phyloP scores from a whole-genome alignment of 2,113 vertebrate species.

The Tachycineta bicolor region DNA sequence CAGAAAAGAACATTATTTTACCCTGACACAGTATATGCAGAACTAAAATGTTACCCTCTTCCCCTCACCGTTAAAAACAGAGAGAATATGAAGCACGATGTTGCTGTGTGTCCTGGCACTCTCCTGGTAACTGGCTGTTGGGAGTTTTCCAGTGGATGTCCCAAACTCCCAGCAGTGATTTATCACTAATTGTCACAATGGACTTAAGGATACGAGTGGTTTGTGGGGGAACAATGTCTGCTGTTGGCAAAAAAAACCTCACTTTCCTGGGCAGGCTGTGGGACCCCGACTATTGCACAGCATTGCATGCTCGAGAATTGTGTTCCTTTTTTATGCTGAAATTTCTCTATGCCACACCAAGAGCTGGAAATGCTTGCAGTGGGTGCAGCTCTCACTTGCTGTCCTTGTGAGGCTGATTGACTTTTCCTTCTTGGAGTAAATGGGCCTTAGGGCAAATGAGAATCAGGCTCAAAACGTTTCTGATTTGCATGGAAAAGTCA shows the following conservation, averaged over 20 bases:
- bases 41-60: not conserved
- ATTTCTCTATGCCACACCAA: accelerated
- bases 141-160: constrained; percentile 17
- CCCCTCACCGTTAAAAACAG: not conserved
- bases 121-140: not conserved
- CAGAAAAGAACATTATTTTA: constrained; percentile 27
- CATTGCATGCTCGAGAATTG: not conserved
- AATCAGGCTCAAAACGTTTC: not conserved
- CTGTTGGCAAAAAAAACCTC: not conserved
- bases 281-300: not conserved
- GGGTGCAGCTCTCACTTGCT: not conserved
- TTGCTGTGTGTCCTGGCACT: not conserved
- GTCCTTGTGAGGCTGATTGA: not conserved
- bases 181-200: constrained; percentile 33
- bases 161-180: constrained; percentile 56
- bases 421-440: not conserved
- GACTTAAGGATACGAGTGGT: not conserved
- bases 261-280: not conserved
- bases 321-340: not conserved
- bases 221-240: constrained; percentile 4
- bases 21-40: constrained; percentile 22
- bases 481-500: not conserved
- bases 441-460: not conserved
- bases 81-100: not conserved
- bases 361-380: not conserved